Percentiles rank a stretch among this genome's conserved stretches.
These are phyloP conservation scores for Tenthredo amoena DNA, from an alignment of 2,888 invertebrate species.

Conservation along the genomic window DNA sequence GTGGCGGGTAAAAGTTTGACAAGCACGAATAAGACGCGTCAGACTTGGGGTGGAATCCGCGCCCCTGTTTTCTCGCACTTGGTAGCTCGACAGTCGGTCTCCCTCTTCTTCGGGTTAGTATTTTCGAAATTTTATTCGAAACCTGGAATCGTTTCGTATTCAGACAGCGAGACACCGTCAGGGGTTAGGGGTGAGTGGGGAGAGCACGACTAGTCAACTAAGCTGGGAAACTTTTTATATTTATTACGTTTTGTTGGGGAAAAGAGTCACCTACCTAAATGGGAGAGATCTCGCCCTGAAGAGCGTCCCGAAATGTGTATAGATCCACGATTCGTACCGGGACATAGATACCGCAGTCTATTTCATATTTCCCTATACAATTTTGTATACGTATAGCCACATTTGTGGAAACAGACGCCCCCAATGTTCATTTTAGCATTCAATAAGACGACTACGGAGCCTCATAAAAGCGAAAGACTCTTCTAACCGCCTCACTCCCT, in stretches of 20 bases:
- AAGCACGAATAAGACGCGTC: conserved; percentile 13
- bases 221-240: conserved; percentile 23
- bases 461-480: conserved; percentile 26
- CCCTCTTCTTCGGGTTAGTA: background rate
- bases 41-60: background rate
- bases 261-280: background rate
- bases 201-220: conserved; percentile 2
- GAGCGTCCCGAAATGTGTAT: background rate
- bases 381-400: conserved; percentile 36
- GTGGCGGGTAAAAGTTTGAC: background rate
- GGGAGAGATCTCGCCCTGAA: background rate
- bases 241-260: conserved; percentile 31
- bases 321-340: background rate
- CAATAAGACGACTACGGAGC: conserved; percentile 14
- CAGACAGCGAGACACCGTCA: conserved; percentile 12
- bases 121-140: conserved; percentile 37
- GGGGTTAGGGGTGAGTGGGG: background rate
- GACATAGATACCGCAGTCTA: background rate
- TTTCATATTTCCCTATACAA: conserved; percentile 23
- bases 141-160: conserved; percentile 39
- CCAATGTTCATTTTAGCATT: conserved; percentile 12
- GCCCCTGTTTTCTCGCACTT: background rate
- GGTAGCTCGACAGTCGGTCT: background rate
- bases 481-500: background rate
- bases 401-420: background rate